Evolutionary conservation across 2,113 vertebrate species (phyloP), one percentile per base, ranked within the genome.

Genomic region (Ahaetulla prasina): DNA sequence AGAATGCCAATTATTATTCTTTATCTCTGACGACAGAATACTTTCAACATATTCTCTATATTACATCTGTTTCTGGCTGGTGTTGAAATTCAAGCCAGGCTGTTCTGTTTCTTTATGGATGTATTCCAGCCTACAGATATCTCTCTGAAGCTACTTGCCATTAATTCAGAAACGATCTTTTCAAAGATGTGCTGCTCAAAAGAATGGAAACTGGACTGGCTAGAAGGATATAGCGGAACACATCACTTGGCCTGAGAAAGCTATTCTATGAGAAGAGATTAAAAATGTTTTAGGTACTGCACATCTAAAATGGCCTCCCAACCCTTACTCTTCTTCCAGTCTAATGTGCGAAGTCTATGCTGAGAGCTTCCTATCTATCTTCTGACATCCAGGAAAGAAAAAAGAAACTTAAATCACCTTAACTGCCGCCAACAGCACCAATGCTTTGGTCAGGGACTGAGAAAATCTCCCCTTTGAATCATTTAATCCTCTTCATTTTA

Each of bases 241-340:
- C 35, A 80, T 80, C 68, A 20, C 68, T 80, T 39, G 68, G 68
- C 35, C 35, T 20, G 68, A 80, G 35, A 39, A 80, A 80, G 68
- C 68, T 80, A 9, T 80, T 80, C 68, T 80, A 39, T 39, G 35
- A 22, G n/a, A 39, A 80, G 68, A 80, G 68, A 80, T 80, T 80
- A 16, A 80, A 74, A 80, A 39, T 3, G 35, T 22, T 80, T 80
- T 22, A 80, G 35, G 68, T 39, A 20, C 68, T 80, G 89, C 92
- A 90, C 49, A 94, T 20, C 63, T 91, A 80, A 91, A 90, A 84
- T 90, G 91, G 60, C 27, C 90, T 47, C 68, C 57, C 91, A 94
- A 68, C 22, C 22, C 90, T 95, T 85, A 45, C 68, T 95, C 89
- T 92, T 74, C 92, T 86, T 87, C 91, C 87, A 92, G 85, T 63